These are phyloP conservation scores for Ectropis crepuscularia DNA, from an alignment of 2,888 invertebrate species.

Conservation along the genomic window DNA sequence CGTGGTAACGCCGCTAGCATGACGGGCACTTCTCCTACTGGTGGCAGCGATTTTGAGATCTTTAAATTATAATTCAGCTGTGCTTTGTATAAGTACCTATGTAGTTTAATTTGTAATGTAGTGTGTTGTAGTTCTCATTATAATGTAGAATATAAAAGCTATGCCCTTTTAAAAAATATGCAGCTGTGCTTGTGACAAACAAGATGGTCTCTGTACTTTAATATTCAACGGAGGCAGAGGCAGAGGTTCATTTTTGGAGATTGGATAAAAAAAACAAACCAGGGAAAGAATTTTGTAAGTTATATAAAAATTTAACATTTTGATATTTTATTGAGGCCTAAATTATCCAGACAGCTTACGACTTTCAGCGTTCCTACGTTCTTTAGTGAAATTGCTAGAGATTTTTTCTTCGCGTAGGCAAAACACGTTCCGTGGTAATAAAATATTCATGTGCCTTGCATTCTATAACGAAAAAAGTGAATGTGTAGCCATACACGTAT, in stretches of 20 bases:
- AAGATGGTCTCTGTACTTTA: neutral
- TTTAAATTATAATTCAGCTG: no score
- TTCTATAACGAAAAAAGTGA: slow-evolving; percentile 42
- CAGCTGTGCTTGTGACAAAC: neutral
- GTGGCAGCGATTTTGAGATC: no score
- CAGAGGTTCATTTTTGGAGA: no score
- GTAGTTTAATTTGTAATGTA: no score
- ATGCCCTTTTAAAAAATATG: no score
- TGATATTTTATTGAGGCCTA: slow-evolving; percentile 34
- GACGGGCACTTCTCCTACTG: no score
- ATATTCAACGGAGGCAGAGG: no score
- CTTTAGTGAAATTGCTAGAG: slow-evolving; percentile 36
- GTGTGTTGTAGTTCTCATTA: no score
- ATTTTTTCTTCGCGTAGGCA: slow-evolving; percentile 42
- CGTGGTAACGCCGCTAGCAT: no score
- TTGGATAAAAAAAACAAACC: neutral
- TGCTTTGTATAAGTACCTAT: no score
- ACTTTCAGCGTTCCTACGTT: slow-evolving; percentile 19
- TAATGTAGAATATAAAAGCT: no score
- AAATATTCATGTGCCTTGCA: slow-evolving; percentile 55
- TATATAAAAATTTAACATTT: slow-evolving; percentile 7
- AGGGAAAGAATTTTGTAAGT: slow-evolving; percentile 5
- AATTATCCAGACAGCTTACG: slow-evolving; percentile 22
- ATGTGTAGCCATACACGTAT: slow-evolving; percentile 37
- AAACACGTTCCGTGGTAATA: slow-evolving; percentile 51